Evolutionary conservation across 2,888 invertebrate species (phyloP), one percentile per base, ranked within the genome.

Genomic region (Camponotus fellah): DNA sequence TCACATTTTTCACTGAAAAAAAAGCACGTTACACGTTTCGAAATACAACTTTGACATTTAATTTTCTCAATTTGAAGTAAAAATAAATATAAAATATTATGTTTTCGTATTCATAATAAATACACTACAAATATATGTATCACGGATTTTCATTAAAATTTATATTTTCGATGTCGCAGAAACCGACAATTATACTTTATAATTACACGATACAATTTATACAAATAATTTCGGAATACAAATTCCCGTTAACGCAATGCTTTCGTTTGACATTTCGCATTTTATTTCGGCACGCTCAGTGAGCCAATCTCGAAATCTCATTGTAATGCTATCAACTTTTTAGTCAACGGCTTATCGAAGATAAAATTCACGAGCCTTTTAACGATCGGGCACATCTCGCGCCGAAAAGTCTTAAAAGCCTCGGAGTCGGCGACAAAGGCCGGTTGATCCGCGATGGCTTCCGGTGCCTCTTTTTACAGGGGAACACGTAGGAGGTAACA

Each of bases 371-470:
- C 58, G 17, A 43, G 32, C 21, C 58, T 58, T 79, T 71, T 71
- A 79, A 69, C 69, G 56, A 69, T 34, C 43, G 34, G 43, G 3
- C 32, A 34, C 58, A 46, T 71, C 58, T 71, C 71, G 43, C 32
- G 53, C 56, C 75, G 64, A 65, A 77, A 65, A 64, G 43, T 62
- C 26, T 56, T 79, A 58, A 71, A 58, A 40, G 32, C 32, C 69
- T 37, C 26, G 6, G 71, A 83, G 71, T 77, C 82, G 46, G 53
- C 49, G 79, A 71, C 71, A 85, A 79, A 82, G 84, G 79, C 62
- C 89, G 46, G 56, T 84, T 84, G 86, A 89, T 83, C 83, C 82
- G 86, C 84, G 83, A 87, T 85, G 85, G 86, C 87, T 89, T 91
- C 87, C 88, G 86, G 86, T 84, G 66, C 26, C 32, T 64, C 62